phyloP scores from a whole-genome alignment of 1,140 invertebrate species.

The Drosophila carrolli region DNA sequence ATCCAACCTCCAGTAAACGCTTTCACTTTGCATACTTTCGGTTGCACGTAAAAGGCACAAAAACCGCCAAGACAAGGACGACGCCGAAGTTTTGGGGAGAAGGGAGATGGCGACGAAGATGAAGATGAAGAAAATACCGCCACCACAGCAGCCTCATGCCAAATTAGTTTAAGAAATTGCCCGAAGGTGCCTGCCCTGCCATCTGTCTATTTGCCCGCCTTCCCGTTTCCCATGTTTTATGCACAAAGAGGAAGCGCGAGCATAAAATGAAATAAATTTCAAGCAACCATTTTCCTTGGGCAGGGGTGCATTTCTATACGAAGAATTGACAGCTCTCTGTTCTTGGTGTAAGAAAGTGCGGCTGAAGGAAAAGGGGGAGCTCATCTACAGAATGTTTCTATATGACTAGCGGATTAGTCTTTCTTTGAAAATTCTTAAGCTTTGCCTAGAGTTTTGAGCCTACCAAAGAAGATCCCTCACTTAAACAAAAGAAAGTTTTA shows the following conservation, averaged over 20 bases:
- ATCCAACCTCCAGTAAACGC: constrained; percentile 32
- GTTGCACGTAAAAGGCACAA: constrained; percentile 43
- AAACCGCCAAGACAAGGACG: constrained; percentile 35
- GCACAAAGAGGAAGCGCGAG: constrained; percentile 44
- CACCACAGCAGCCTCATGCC: constrained; percentile 46
- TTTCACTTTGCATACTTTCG: constrained; percentile 50
- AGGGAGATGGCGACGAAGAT: constrained; percentile 2
- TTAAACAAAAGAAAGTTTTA: not conserved
- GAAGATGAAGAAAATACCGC: constrained; percentile 36
- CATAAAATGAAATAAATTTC: constrained; percentile 55
- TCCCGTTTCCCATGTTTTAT: constrained; percentile 36
- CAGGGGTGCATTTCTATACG: constrained; percentile 27
- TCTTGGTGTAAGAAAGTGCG: constrained; percentile 20
- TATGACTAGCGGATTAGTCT: constrained; percentile 21
- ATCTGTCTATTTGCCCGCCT: constrained; percentile 3
- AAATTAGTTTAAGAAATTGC: constrained; percentile 66
- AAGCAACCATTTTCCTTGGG: constrained; percentile 17
- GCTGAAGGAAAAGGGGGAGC: constrained; percentile 2
- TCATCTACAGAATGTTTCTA: constrained; percentile 10
- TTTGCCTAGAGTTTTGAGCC: not conserved
- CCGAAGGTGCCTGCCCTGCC: constrained; percentile 33
- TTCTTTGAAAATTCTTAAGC: not conserved
- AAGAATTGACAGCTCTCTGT: constrained; percentile 46
- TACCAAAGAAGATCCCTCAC: not conserved
- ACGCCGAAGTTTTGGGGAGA: not conserved